Evolutionary conservation across 2,888 invertebrate species (phyloP).

Genomic region (Dryadula phaetusa): DNA sequence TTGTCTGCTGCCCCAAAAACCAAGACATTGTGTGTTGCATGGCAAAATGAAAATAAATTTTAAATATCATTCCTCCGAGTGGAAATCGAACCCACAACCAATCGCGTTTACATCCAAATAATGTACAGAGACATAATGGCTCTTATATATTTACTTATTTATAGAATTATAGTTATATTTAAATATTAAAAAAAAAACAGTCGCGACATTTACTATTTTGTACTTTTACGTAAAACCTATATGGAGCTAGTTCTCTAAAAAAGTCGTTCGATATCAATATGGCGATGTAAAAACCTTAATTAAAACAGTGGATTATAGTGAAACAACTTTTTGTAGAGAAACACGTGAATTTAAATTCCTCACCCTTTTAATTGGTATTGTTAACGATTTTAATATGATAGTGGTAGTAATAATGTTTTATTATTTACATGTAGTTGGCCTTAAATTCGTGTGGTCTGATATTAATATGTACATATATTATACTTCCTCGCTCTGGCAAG

Average conservation of each 20-base stretch:
- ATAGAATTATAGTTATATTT: constrained; percentile 1
- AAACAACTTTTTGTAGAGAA: constrained; percentile 33
- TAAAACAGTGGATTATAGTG: constrained; percentile 42
- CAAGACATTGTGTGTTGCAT: too few relatives aligned
- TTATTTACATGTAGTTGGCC: background rate
- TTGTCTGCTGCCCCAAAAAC: too few relatives aligned
- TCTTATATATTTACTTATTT: background rate
- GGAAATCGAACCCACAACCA: too few relatives aligned
- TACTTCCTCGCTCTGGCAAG: too few relatives aligned
- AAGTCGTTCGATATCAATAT: constrained; percentile 44
- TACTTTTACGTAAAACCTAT: constrained; percentile 32
- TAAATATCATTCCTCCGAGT: too few relatives aligned
- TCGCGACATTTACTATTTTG: constrained; percentile 16
- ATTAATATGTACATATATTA: background rate
- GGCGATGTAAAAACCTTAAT: constrained; percentile 41
- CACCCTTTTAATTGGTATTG: constrained; percentile 32
- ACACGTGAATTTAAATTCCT: constrained; percentile 25
- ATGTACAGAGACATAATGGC: too few relatives aligned
- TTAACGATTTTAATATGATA: constrained; percentile 29
- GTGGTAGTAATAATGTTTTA: constrained; percentile 12
- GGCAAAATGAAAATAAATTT: too few relatives aligned
- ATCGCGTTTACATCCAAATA: too few relatives aligned
- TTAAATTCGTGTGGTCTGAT: background rate
- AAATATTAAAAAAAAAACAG: constrained; percentile 14
- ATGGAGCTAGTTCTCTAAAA: constrained; percentile 42